These are phyloP conservation scores for Odontophorus gujanensis DNA, from an alignment of 2,113 vertebrate genomes.

Conservation along the genomic window DNA sequence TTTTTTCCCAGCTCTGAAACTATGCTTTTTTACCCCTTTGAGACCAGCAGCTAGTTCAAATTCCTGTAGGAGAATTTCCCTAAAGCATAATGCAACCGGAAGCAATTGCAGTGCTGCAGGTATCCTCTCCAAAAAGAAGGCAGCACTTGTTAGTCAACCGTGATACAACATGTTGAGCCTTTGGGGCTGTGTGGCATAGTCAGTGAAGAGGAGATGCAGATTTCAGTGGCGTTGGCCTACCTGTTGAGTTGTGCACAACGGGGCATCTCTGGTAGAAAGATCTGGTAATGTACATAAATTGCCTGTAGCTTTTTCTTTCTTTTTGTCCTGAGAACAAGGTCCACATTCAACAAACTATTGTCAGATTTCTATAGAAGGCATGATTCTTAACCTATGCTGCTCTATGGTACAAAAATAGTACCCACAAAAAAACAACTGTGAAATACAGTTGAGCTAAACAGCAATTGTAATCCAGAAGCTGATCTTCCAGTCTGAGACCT, in stretches of 20 bases:
- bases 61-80: neutral
- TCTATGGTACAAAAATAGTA: neutral
- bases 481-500: neutral
- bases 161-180: neutral
- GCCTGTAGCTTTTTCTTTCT: neutral
- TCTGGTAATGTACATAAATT: neutral
- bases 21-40: neutral
- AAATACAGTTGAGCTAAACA: neutral
- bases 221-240: neutral
- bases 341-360: neutral
- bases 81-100: neutral
- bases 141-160: conserved; percentile 35
- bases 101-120: conserved; percentile 9
- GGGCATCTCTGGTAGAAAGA: neutral
- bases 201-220: neutral
- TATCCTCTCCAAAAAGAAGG: conserved; percentile 19
- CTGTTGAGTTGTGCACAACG: neutral
- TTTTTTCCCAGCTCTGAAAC: neutral
- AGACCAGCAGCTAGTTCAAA: neutral
- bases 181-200: neutral
- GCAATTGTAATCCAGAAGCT: neutral
- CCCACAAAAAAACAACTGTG: neutral
- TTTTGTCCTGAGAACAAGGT: neutral
- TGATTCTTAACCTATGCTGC: neutral
- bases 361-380: neutral